A percentile compares a stretch with the other conserved stretches of the same genome.
These are phyloP conservation scores for Heliconius hermathena DNA, from an alignment of 1,140 invertebrate genomes.

Conservation along the genomic window DNA sequence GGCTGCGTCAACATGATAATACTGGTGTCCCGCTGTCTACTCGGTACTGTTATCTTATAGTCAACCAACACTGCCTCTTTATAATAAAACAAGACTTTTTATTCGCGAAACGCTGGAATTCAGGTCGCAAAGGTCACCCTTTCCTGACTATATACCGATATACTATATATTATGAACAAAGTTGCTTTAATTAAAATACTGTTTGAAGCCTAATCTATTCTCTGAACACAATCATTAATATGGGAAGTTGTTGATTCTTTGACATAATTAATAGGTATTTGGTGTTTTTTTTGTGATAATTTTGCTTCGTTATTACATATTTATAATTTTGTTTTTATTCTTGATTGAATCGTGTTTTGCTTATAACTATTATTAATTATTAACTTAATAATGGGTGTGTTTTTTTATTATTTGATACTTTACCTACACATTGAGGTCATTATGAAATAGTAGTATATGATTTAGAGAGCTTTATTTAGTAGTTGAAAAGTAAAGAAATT, in stretches of 20 bases:
- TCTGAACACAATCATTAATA: slow-evolving; percentile 55
- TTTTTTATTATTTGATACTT: no score
- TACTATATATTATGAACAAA: slow-evolving; percentile 56
- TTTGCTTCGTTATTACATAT: slow-evolving; percentile 4
- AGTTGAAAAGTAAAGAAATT: no score
- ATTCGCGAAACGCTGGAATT: slow-evolving; percentile 52
- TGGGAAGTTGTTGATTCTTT: slow-evolving; percentile 59
- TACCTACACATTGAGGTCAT: no score
- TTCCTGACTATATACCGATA: slow-evolving; percentile 62
- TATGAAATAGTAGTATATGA: no score
- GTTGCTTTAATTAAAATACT: slow-evolving; percentile 60
- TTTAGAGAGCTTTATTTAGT: no score
- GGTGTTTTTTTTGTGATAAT: slow-evolving; percentile 14
- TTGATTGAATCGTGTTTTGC: not conserved
- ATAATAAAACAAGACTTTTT: slow-evolving; percentile 58
- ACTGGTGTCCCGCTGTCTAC: slow-evolving; percentile 73
- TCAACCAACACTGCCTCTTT: slow-evolving; percentile 47
- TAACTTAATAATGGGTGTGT: not conserved
- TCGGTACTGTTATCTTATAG: slow-evolving; percentile 51
- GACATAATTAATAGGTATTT: slow-evolving; percentile 40
- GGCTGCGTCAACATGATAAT: slow-evolving; percentile 34
- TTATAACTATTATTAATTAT: not conserved
- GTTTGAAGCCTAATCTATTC: slow-evolving; percentile 53
- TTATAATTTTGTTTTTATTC: not conserved
- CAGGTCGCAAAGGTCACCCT: slow-evolving; percentile 57